Evolutionary conservation across 2,113 vertebrate species (phyloP), one percentile per base, ranked within the genome.

Genomic region (Hippocampus zosterae): DNA sequence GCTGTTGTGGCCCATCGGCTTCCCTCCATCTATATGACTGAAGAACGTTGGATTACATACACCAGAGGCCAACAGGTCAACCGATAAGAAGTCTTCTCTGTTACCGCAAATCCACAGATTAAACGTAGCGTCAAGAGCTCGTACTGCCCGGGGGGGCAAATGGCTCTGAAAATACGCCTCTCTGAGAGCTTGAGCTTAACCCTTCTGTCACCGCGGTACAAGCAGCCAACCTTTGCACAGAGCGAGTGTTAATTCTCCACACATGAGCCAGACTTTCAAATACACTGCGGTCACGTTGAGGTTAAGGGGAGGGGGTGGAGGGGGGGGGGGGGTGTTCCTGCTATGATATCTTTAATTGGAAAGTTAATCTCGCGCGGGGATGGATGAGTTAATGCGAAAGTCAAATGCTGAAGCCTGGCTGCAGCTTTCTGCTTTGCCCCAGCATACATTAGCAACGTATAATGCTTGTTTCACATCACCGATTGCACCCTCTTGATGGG

Each of bases 21-120:
- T 79, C 67, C 70, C 74, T 69, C 83, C 74, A 72, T 81, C 81
- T 80, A 25, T 85, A 77, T 78, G 76, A 81, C 84, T 78, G 76
- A 83, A 85, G 78, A 74, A 72, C 81, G 78, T 75, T 81, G 85
- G 89, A 91, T 91, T 90, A 89, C 67, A 73, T 75, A 78, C 81
- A 84, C 68, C 79, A 56, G 48, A 75, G 84, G 87, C 81, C 88
- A 91, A 81, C 79, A 85, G 87, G 87, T 88, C 88, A 87, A 62
- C 72, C 81, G 88, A 91, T 92, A 91, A 91, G 88, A 91, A 88
- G 90, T 91, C 85, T 91, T 93, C 87, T 91, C 92, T 88, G 79
- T 92, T 91, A 92, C 91, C 84, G 77, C 83, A 91, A 89, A 92
- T 92, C 90, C 84, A 79, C 88, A 91, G 91, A 92, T 93, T 92